These are phyloP conservation scores for Dolichallabes microphthalmus DNA, from an alignment of 2,113 vertebrate species.

Conservation along the genomic window DNA sequence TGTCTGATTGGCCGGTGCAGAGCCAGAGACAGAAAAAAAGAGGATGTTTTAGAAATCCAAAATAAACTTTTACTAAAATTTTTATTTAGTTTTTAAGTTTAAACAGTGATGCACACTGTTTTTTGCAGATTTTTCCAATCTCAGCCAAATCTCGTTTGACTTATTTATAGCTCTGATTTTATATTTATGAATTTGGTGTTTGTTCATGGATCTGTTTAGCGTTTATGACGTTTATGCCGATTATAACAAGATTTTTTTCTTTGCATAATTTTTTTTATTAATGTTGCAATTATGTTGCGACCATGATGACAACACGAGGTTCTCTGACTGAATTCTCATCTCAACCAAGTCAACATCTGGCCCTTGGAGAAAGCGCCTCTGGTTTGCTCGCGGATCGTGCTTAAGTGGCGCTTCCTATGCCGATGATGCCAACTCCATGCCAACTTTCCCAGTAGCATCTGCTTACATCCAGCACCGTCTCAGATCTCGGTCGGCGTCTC, in stretches of 20 bases:
- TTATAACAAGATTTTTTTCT: background rate
- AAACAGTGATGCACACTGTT: background rate
- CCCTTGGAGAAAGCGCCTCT: conserved; percentile 45
- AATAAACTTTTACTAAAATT: background rate
- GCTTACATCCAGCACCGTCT: conserved; percentile 54
- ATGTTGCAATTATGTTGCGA: background rate
- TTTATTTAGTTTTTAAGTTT: background rate
- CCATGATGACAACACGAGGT: background rate
- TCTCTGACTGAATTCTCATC: conserved; percentile 44
- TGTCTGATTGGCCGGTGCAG: background rate
- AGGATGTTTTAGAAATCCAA: background rate
- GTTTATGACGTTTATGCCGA: too few species aligned
- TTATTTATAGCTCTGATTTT: background rate
- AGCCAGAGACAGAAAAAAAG: background rate
- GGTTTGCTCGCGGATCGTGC: conserved; percentile 47
- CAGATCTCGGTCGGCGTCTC: conserved; percentile 59
- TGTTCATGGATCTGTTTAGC: background rate
- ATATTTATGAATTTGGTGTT: background rate
- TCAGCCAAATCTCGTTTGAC: background rate
- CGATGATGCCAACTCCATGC: conserved; percentile 67
- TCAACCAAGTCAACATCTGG: conserved; percentile 42
- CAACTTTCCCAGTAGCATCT: conserved; percentile 77
- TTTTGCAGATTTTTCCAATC: background rate
- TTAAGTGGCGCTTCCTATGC: conserved; percentile 62
- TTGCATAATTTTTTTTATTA: background rate